phyloP scores from a whole-genome alignment of 2,888 invertebrate species.

The Lobophora halterata region DNA sequence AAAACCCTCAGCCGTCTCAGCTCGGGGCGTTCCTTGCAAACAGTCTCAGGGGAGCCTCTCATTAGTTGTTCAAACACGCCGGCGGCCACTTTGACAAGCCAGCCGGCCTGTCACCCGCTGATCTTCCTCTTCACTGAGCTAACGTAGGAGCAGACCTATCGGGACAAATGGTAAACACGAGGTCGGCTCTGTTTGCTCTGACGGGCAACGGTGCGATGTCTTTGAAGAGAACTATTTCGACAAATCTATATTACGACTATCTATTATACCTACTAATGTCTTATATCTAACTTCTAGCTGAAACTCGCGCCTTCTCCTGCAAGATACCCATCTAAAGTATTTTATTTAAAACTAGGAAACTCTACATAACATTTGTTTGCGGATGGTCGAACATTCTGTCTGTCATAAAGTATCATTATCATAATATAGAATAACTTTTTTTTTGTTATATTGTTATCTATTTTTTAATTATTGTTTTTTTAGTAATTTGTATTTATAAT shows the following conservation, averaged over 20 bases:
- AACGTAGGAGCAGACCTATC: slow-evolving; percentile 56
- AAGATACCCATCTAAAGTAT: too few species aligned
- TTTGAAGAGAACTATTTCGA: slow-evolving; percentile 36
- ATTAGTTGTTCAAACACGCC: slow-evolving; percentile 79
- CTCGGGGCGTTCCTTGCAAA: slow-evolving; percentile 66
- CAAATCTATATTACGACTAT: slow-evolving; percentile 3
- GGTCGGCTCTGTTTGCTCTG: slow-evolving; percentile 53
- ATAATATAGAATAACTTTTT: too few species aligned
- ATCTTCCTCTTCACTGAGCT: slow-evolving; percentile 71
- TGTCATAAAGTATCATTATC: too few species aligned
- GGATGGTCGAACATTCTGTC: too few species aligned
- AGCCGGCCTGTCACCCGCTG: slow-evolving; percentile 48
- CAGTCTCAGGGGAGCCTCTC: slow-evolving; percentile 76
- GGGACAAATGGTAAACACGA: slow-evolving; percentile 60
- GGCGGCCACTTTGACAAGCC: slow-evolving; percentile 76
- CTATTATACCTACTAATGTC: too few species aligned
- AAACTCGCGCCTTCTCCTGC: too few species aligned
- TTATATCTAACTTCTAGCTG: too few species aligned
- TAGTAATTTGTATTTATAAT: too few species aligned
- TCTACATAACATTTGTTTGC: too few species aligned
- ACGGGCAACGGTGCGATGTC: slow-evolving; percentile 36
- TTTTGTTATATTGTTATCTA: too few species aligned
- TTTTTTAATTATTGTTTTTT: too few species aligned
- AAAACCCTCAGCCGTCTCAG: slow-evolving; percentile 64
- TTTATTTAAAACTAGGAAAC: too few species aligned